These are phyloP conservation scores for Stomatorhinus ivindoensis DNA, from an alignment of 2,113 vertebrate species.

Conservation along the genomic window DNA sequence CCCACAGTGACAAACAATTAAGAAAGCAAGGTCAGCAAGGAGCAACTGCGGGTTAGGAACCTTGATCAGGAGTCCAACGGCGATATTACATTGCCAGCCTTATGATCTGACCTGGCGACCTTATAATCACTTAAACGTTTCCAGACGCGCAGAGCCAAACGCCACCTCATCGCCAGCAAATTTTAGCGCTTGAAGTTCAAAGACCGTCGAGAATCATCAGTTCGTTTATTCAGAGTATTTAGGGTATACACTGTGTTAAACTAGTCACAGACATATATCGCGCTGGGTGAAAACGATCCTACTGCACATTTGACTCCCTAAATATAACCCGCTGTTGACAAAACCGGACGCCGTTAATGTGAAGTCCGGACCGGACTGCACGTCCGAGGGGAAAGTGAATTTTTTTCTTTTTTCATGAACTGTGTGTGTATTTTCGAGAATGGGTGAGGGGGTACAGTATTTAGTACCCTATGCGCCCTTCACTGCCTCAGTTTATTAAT, in stretches of 20 bases:
- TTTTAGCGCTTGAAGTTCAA: neutral
- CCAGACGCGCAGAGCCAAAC: neutral
- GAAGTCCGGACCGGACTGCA: neutral
- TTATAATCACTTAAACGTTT: neutral
- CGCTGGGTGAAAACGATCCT: neutral
- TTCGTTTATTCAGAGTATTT: neutral
- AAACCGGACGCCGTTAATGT: neutral
- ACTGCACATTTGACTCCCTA: neutral
- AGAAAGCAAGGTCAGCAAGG: neutral
- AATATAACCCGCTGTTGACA: neutral
- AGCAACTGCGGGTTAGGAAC: neutral
- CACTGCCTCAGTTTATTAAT: neutral
- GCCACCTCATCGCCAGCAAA: neutral
- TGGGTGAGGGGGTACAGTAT: neutral
- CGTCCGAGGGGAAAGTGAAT: neutral
- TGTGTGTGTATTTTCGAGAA: neutral
- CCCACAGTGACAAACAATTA: neutral
- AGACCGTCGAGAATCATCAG: neutral
- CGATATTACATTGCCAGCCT: neutral
- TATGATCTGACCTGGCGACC: neutral
- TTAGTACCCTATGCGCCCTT: neutral
- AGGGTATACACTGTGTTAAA: neutral
- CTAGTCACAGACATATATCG: neutral
- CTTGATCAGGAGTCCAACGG: neutral
- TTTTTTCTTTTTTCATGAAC: neutral